Evolutionary conservation across 2,888 invertebrate genomes (phyloP), one percentile per base, ranked within the genome.

Genomic region (Prostheceraeus crozeri): DNA sequence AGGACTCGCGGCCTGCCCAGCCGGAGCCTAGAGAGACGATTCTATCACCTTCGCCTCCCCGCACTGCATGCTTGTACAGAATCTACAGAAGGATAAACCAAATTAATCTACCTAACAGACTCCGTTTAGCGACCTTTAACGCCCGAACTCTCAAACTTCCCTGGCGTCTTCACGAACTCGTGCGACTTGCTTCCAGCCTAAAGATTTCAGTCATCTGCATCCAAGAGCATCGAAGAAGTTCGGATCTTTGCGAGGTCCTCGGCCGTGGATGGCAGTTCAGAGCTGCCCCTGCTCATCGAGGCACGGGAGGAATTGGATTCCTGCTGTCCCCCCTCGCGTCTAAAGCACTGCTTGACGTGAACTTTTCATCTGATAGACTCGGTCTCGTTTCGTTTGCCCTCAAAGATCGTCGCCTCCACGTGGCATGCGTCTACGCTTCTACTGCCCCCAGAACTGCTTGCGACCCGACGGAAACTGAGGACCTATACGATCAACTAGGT

Each of bases 181-280:
- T 31, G 28, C 3, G 8, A 19, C 25, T 53, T 28, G 53, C 53
- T 21, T 28, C 53, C 8, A 35, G 30, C 53, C 53, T 53, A n/a
- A 4, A 46, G 1, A 23, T 53, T 31, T 53, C 53, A 25, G 33
- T 55, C 19, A 16, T 53, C n/a, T n/a, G 21, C 19, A 48, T 55
- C 52, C 55, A 55, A 55, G 55, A 55, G 33, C 55, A 55, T 52
- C 48, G 55, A 19, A 16, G 55, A 23, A 54, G 8, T 36, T 21
- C 48, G 6, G 19, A 55, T 16, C 25, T 45, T 25, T 25, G 33
- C 33, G 55, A 25, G 23, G 25, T 14, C 28, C 48, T 55, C 14
- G 48, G 55, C 28, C 19, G 25, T n/a, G 52, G 52, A 23, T 55
- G 55, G 14, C 14, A 30, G 23, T 52, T 55, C 55, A 55, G 40